phyloP scores from a whole-genome alignment of 2,113 vertebrate species.

The Stomatorhinus ivindoensis region DNA sequence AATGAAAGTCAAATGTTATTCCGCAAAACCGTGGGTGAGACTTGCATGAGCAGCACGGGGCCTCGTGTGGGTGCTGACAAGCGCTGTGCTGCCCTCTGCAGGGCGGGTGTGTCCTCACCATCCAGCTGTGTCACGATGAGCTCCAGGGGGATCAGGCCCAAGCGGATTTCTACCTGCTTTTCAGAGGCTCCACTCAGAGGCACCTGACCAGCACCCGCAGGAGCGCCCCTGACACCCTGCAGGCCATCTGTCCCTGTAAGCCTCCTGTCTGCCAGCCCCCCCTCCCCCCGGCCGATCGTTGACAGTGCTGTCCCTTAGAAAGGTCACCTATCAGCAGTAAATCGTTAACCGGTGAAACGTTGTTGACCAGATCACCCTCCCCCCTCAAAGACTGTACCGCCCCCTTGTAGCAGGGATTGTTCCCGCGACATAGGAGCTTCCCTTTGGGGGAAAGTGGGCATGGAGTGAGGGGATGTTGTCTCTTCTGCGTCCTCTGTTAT shows the following conservation, averaged over 20 bases:
- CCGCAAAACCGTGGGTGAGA: neutral
- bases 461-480: neutral
- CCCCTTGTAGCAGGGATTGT: neutral
- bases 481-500: neutral
- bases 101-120: conserved; percentile 80
- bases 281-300: neutral
- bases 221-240: conserved; percentile 65
- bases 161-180: conserved; percentile 78
- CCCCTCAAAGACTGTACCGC: neutral
- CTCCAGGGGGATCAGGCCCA: conserved; percentile 53
- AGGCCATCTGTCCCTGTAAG: conserved; percentile 81
- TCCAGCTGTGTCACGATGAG: conserved; percentile 70
- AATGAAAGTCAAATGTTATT: neutral
- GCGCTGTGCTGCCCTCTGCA: conserved; percentile 34
- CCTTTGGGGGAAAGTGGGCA: neutral
- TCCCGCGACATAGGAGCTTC: neutral
- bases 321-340: neutral
- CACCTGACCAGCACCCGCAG: conserved; percentile 75
- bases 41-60: neutral
- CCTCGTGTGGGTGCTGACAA: neutral
- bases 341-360: neutral
- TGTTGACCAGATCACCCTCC: neutral
- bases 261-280: neutral
- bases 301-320: neutral
- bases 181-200: conserved; percentile 74